A percentile compares a stretch with the other conserved stretches of the same genome.
Conservation (phyloP, 92 coral and sea anemone species). For the Virgularia gustaviana region DNA sequence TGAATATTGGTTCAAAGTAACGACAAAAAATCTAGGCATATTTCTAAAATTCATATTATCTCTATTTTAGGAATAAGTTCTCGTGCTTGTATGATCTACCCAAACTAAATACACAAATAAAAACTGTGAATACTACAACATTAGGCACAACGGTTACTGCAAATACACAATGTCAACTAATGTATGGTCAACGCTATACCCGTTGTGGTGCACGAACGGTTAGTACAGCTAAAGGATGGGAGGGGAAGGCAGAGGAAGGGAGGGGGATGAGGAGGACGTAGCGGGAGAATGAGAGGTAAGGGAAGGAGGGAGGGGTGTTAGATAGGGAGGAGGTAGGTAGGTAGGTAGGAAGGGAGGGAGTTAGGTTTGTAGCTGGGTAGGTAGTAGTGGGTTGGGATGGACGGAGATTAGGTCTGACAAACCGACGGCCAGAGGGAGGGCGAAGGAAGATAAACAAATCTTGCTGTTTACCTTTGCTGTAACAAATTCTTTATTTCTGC, state of each 20-base stretch:
- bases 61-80: conserved; percentile 13
- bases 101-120: conserved; percentile 35
- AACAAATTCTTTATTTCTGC: neutral
- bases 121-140: neutral
- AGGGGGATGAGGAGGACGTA: neutral
- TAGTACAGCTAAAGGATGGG: neutral
- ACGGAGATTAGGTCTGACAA: neutral
- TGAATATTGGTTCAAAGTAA: too few relatives aligned
- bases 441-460: neutral
- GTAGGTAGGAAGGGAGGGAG: neutral
- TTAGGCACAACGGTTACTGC: conserved; percentile 27
- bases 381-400: neutral
- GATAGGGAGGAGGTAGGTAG: neutral
- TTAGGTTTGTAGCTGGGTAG: neutral
- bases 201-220: conserved; percentile 69
- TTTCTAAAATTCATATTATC: too few relatives aligned
- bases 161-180: conserved; percentile 65
- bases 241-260: neutral
- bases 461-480: neutral
- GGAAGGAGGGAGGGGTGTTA: too few relatives aligned
- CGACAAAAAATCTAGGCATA: too few relatives aligned
- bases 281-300: too few relatives aligned
- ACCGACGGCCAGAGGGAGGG: neutral
- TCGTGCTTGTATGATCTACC: conserved; percentile 67
- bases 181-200: conserved; percentile 52